phyloP scores from a whole-genome alignment of 1,140 invertebrate species.

The Brachionus rubens region DNA sequence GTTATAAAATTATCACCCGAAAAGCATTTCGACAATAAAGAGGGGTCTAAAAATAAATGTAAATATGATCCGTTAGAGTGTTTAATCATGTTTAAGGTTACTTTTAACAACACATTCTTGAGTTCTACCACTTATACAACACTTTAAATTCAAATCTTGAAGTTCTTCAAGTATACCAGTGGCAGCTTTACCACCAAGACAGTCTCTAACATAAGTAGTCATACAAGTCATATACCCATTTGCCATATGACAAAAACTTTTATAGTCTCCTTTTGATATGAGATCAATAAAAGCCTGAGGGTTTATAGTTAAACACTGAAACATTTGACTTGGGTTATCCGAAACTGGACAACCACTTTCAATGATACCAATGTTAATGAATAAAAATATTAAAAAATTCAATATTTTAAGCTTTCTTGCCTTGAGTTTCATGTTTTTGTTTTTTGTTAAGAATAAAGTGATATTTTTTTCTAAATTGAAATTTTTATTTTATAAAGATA shows the following conservation, averaged over 20 bases:
- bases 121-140: slow-evolving; percentile 31
- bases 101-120: slow-evolving; percentile 41
- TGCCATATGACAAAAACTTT: slow-evolving; percentile 46
- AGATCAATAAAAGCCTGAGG: slow-evolving; percentile 45
- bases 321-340: slow-evolving; percentile 45
- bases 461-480: no score
- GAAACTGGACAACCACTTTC: slow-evolving; percentile 26
- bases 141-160: slow-evolving; percentile 42
- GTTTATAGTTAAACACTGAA: slow-evolving; percentile 43
- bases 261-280: slow-evolving; percentile 44
- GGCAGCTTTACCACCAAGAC: slow-evolving; percentile 43
- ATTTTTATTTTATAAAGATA: no score
- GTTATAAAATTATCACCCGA: slow-evolving; percentile 2
- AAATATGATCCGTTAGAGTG: not conserved
- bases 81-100: not conserved
- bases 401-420: not conserved
- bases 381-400: not conserved
- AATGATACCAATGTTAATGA: not conserved
- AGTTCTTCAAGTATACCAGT: slow-evolving; percentile 43
- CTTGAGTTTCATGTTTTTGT: not conserved
- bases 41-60: not conserved
- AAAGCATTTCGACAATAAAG: slow-evolving; percentile 31
- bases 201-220: slow-evolving; percentile 14
- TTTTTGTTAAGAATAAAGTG: no score
- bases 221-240: slow-evolving; percentile 45